Percentiles rank a stretch among this genome's conserved stretches.
Conservation (phyloP, 2,797 vertebrate species). For the Gambelia wislizenii region DNA sequence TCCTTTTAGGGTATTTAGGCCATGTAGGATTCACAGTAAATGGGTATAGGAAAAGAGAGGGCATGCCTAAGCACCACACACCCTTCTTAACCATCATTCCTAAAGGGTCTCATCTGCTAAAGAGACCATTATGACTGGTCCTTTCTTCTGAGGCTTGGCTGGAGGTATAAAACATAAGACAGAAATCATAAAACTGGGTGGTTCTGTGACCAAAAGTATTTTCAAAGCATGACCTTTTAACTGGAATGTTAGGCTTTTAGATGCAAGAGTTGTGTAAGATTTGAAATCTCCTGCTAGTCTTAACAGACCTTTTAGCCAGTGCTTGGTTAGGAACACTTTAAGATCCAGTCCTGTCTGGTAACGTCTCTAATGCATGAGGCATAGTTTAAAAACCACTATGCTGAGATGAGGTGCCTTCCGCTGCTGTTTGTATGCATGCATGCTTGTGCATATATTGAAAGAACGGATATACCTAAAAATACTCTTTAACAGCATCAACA, state of each 20-base stretch:
- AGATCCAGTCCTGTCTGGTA: slow-evolving; percentile 38
- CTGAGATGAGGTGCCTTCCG: slow-evolving; percentile 59
- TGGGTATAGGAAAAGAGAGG: too few species aligned
- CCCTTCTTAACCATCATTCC: too few species aligned
- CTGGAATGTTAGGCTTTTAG: not conserved
- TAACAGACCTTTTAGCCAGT: slow-evolving; percentile 57
- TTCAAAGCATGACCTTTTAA: too few species aligned
- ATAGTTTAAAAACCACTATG: slow-evolving; percentile 53
- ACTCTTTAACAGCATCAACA: slow-evolving; percentile 47
- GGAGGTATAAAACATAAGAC: too few species aligned
- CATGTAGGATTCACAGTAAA: too few species aligned
- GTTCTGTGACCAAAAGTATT: too few species aligned
- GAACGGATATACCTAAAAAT: slow-evolving; percentile 82
- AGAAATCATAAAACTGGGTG: too few species aligned
- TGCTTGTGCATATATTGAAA: slow-evolving; percentile 36
- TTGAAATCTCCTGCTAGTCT: slow-evolving; percentile 66
- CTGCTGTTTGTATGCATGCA: slow-evolving; percentile 43
- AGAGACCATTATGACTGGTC: too few species aligned
- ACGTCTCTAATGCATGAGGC: slow-evolving; percentile 39
- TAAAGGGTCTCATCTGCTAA: too few species aligned
- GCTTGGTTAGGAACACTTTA: not conserved
- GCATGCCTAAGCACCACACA: too few species aligned
- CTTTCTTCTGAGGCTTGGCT: too few species aligned
- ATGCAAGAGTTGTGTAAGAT: slow-evolving; percentile 50
- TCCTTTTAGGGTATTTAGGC: too few species aligned